Conservation (phyloP, 1,140 invertebrate species). For the Drosophila bocqueti region DNA sequence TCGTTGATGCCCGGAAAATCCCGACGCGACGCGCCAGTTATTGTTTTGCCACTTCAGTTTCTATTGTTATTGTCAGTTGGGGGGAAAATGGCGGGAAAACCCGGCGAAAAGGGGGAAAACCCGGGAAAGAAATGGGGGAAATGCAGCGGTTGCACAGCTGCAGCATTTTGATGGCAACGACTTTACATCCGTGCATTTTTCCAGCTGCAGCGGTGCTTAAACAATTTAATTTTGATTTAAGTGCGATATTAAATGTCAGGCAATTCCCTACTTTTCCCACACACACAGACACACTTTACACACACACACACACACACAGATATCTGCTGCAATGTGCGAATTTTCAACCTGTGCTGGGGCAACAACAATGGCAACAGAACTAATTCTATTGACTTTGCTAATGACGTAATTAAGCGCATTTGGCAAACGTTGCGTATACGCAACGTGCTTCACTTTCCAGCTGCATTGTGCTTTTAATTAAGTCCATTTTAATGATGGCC, state of each 20-base stretch:
- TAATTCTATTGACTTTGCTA: conserved; percentile 83
- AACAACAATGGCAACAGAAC: conserved; percentile 51
- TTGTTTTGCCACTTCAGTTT: conserved; percentile 83
- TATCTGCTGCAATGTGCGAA: conserved; percentile 23
- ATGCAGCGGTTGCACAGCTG: conserved; percentile 32
- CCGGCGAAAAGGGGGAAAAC: neutral
- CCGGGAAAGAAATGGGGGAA: neutral
- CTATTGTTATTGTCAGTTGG: conserved; percentile 78
- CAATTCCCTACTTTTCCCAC: conserved; percentile 19
- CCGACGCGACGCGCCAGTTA: conserved; percentile 72
- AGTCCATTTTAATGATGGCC: conserved; percentile 73
- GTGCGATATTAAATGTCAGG: conserved; percentile 69
- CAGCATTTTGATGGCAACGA: conserved; percentile 66
- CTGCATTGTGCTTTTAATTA: conserved; percentile 72
- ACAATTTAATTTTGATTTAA: conserved; percentile 83
- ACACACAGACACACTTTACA: neutral
- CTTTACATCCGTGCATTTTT: conserved; percentile 65
- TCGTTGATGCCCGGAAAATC: conserved; percentile 74
- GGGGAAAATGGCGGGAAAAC: conserved; percentile 9
- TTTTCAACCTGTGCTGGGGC: conserved; percentile 1
- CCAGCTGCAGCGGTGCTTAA: conserved; percentile 51
- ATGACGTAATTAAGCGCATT: conserved; percentile 83
- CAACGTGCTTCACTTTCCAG: conserved; percentile 45
- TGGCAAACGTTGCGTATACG: conserved; percentile 67
- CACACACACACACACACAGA: neutral